Evolutionary conservation across 1,140 invertebrate genomes (phyloP).

Genomic region (Meloidogyne hapla): DNA sequence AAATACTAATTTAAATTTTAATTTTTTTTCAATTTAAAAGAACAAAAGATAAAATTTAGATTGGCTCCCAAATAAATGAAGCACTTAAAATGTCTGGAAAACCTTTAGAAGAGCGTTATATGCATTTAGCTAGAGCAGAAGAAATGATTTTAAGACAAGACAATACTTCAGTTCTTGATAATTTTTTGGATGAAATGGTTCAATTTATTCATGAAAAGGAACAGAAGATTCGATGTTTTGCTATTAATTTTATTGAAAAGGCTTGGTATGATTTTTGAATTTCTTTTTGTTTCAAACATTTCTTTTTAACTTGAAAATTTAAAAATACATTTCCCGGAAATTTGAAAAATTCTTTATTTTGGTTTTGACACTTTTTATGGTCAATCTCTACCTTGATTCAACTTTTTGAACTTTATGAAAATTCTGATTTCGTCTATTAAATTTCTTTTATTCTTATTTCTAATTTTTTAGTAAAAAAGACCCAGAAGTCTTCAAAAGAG

Average conservation of each 20-base stretch:
- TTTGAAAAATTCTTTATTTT: too few relatives aligned
- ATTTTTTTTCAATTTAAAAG: background rate
- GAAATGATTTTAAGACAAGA: slow-evolving; percentile 66
- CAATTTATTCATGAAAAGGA: slow-evolving; percentile 81
- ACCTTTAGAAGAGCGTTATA: slow-evolving; percentile 38
- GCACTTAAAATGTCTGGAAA: slow-evolving; percentile 31
- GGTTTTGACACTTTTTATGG: too few relatives aligned
- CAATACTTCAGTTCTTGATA: slow-evolving; percentile 73
- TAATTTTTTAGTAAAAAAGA: slow-evolving; percentile 76
- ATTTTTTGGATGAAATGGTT: slow-evolving; percentile 74
- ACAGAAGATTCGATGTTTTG: slow-evolving; percentile 78
- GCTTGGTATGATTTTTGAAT: slow-evolving; percentile 74
- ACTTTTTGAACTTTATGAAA: too few relatives aligned
- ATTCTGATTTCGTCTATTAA: too few relatives aligned
- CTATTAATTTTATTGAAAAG: slow-evolving; percentile 91
- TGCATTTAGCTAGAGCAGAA: slow-evolving; percentile 45
- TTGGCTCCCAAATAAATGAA: slow-evolving; percentile 39
- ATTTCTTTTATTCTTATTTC: too few relatives aligned
- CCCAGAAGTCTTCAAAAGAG: slow-evolving; percentile 77
- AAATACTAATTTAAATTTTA: background rate
- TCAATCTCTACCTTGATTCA: too few relatives aligned
- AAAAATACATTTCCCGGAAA: too few relatives aligned
- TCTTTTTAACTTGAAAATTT: too few relatives aligned
- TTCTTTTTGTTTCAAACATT: too few relatives aligned
- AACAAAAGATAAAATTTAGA: slow-evolving; percentile 14